phyloP scores from a whole-genome alignment of 2,797 vertebrate genomes.

The Molossus alvarezi region DNA sequence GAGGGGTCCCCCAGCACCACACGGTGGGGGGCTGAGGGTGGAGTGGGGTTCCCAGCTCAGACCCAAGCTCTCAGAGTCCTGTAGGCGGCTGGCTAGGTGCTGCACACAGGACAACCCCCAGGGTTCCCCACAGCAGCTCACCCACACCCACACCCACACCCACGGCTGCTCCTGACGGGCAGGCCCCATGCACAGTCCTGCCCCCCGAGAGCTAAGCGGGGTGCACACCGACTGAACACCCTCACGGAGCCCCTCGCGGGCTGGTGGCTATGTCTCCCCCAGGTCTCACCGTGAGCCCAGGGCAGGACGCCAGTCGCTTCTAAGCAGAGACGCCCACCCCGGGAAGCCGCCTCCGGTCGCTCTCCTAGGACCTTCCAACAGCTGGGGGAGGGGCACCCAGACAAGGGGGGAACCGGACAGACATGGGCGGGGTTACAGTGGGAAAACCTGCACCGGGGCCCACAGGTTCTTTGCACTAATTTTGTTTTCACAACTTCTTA shows the following conservation, averaged over 20 bases:
- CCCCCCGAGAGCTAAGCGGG: neutral
- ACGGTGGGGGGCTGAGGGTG: neutral
- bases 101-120: too few species aligned
- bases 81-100: rapidly evolving
- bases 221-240: rapidly evolving
- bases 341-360: too few species aligned
- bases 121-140: neutral
- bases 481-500: neutral
- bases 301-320: too few species aligned
- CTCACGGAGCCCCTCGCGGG: rapidly evolving
- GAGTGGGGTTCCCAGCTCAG: neutral
- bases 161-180: too few species aligned
- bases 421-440: rapidly evolving
- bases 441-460: too few species aligned
- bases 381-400: neutral
- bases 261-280: neutral
- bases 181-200: neutral
- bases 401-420: rapidly evolving
- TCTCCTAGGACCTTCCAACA: constrained; percentile 17
- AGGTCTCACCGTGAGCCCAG: neutral
- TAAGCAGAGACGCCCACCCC: too few species aligned
- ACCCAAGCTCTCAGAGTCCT: neutral
- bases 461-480: neutral
- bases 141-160: rapidly evolving
- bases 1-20: neutral